phyloP scores from a whole-genome alignment of 2,888 invertebrate species.

The Philaethria dido region DNA sequence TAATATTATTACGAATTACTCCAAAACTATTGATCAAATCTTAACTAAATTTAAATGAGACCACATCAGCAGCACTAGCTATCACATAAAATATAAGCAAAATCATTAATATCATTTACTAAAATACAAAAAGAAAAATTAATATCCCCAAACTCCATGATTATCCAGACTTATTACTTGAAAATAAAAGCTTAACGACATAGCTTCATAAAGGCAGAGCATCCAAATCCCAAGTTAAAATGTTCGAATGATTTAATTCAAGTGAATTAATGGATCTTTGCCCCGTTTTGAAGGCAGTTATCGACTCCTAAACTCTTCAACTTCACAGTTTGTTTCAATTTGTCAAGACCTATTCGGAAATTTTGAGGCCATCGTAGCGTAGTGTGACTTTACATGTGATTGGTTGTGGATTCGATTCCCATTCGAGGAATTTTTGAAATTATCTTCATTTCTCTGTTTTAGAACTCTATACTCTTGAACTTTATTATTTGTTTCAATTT shows the following conservation, averaged over 20 bases:
- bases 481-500: too few species aligned
- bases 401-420: background rate
- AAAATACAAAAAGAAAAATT: background rate
- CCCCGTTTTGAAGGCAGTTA: conserved; percentile 63
- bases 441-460: background rate
- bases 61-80: too few species aligned
- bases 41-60: too few species aligned
- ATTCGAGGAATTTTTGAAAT: background rate
- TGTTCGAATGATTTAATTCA: conserved; percentile 73
- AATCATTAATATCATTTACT: background rate
- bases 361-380: too few species aligned
- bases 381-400: too few species aligned
- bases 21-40: too few species aligned
- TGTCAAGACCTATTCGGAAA: conserved; percentile 69
- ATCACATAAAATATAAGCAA: too few species aligned
- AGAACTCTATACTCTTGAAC: too few species aligned
- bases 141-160: background rate
- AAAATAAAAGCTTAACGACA: conserved; percentile 35
- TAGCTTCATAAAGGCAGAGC: conserved; percentile 43
- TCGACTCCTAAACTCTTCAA: conserved; percentile 64
- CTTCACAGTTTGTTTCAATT: conserved; percentile 78
- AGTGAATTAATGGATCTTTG: conserved; percentile 74
- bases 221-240: conserved; percentile 55
- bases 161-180: conserved; percentile 8
- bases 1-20: too few species aligned